Evolutionary conservation across 2,113 vertebrate genomes (phyloP).

Genomic region (cattle (Bos taurus)): ARS-UCD2.0 NC_037347.1:70492501-70493000

Average conservation of each 20-base stretch:
- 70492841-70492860: accelerated
- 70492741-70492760: neutral
- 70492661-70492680: accelerated
- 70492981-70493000: neutral
- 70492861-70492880: accelerated
- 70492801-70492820: neutral
- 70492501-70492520: neutral
- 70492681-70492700: neutral
- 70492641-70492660: neutral
- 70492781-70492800: neutral
- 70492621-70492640: neutral
- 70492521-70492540: neutral
- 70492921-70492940: no score
- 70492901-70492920: accelerated
- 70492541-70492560: neutral
- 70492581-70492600: neutral
- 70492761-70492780: neutral
- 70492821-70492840: neutral
- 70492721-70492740: neutral
- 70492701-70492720: neutral
- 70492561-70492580: neutral
- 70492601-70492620: neutral
- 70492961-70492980: neutral
- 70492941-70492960: neutral
- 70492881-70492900: accelerated